phyloP scores from a whole-genome alignment of 1,140 invertebrate species.

The Bombus pyrosoma region DNA sequence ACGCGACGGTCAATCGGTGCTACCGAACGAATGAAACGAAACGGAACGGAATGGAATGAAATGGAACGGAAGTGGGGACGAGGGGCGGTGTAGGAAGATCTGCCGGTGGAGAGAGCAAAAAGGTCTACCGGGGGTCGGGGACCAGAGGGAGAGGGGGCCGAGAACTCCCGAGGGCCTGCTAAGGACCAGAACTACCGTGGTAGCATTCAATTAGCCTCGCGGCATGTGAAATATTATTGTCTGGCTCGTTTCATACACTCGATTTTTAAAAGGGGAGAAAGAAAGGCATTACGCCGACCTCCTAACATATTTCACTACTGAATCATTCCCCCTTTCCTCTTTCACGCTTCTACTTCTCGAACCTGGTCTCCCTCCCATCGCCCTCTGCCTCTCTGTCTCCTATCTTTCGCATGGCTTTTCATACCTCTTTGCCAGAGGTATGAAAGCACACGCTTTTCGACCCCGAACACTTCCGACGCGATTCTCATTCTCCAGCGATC shows the following conservation, averaged over 20 bases:
- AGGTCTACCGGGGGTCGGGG: not conserved
- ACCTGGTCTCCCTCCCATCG: no score
- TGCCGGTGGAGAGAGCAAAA: not conserved
- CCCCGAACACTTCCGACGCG: not conserved
- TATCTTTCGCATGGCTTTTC: not conserved
- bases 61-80: not conserved
- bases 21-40: constrained; percentile 25
- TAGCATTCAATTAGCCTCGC: constrained; percentile 82
- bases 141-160: not conserved
- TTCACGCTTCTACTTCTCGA: not conserved
- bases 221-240: constrained; percentile 81
- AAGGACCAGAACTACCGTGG: constrained; percentile 78
- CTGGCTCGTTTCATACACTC: constrained; percentile 67
- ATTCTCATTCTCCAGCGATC: not conserved
- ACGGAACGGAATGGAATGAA: constrained; percentile 20
- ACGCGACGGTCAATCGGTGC: constrained; percentile 50
- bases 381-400: no score
- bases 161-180: constrained; percentile 62
- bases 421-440: not conserved
- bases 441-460: not conserved
- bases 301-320: constrained; percentile 72
- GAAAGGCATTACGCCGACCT: constrained; percentile 70
- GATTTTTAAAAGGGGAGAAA: constrained; percentile 72
- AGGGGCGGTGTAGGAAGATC: constrained; percentile 9
- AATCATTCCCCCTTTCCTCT: constrained; percentile 55